Evolutionary conservation across 1,140 invertebrate species (phyloP).

Genomic region (Leptopilina clavipes): DNA sequence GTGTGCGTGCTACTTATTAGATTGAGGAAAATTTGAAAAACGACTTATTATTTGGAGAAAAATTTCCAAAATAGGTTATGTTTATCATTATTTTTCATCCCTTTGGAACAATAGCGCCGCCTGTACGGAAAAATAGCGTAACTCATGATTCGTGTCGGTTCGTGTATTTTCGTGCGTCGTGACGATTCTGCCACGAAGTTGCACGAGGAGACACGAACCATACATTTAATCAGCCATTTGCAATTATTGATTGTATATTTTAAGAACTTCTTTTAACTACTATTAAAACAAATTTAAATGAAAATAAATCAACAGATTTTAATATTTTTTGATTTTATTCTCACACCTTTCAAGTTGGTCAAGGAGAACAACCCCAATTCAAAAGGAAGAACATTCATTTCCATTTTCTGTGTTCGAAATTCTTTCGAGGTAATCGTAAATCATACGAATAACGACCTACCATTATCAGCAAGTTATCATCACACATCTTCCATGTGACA

Average conservation of each 20-base stretch:
- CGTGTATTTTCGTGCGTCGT: too few species aligned
- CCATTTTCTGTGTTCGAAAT: slow-evolving; percentile 11
- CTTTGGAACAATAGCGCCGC: too few species aligned
- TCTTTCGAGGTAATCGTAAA: slow-evolving; percentile 19
- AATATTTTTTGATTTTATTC: slow-evolving; percentile 16
- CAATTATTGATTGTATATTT: too few species aligned
- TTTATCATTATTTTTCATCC: too few species aligned
- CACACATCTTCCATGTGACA: slow-evolving; percentile 2
- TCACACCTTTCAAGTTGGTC: background rate
- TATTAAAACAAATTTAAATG: background rate
- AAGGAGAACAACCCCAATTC: background rate
- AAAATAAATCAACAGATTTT: background rate
- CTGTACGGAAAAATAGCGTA: too few species aligned
- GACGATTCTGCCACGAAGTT: too few species aligned
- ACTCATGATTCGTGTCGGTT: too few species aligned
- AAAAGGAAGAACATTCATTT: slow-evolving; percentile 16
- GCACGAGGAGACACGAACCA: too few species aligned
- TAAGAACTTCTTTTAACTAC: background rate
- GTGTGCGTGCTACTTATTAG: too few species aligned
- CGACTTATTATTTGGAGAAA: too few species aligned
- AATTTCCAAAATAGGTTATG: too few species aligned
- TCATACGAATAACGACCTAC: background rate
- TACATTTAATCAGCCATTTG: too few species aligned
- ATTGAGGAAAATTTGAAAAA: background rate
- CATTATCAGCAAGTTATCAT: slow-evolving; percentile 28